A percentile compares a stretch with the other conserved stretches of the same genome.
phyloP scores from a whole-genome alignment of 2,797 vertebrate species.

The Hipposideros larvatus region DNA sequence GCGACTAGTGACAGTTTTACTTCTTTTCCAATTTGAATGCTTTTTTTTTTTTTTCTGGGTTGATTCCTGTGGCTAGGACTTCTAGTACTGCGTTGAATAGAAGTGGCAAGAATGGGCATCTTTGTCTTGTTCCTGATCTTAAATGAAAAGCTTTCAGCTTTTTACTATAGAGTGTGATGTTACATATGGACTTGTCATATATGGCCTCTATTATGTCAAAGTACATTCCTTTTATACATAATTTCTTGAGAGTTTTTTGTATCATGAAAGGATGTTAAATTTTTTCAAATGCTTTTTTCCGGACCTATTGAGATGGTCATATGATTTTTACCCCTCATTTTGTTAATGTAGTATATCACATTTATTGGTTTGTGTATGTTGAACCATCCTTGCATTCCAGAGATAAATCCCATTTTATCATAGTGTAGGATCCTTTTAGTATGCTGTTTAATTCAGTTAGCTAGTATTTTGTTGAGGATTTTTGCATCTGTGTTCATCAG shows the following conservation, averaged over 20 bases:
- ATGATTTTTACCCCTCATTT: neutral
- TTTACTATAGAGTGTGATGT: neutral
- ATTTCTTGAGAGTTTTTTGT: neutral
- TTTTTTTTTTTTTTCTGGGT: conserved; percentile 28
- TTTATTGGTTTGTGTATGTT: neutral
- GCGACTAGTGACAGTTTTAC: neutral
- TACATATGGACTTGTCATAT: neutral
- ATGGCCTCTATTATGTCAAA: neutral
- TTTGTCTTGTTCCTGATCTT: neutral
- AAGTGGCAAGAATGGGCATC: neutral
- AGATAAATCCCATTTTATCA: neutral
- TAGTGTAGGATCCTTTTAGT: neutral
- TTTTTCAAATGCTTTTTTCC: neutral
- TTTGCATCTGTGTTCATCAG: neutral
- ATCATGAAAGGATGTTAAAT: neutral
- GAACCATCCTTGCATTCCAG: neutral
- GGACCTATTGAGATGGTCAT: neutral
- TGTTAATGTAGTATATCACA: neutral
- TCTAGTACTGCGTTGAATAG: neutral
- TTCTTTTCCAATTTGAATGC: neutral
- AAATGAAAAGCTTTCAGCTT: neutral
- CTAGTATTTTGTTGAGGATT: neutral
- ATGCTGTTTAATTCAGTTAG: neutral
- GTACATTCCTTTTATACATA: neutral
- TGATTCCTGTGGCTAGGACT: neutral